A percentile compares a stretch with the other conserved stretches of the same genome.
phyloP scores from a whole-genome alignment of 2,113 vertebrate species.

The Nettapus auritus region DNA sequence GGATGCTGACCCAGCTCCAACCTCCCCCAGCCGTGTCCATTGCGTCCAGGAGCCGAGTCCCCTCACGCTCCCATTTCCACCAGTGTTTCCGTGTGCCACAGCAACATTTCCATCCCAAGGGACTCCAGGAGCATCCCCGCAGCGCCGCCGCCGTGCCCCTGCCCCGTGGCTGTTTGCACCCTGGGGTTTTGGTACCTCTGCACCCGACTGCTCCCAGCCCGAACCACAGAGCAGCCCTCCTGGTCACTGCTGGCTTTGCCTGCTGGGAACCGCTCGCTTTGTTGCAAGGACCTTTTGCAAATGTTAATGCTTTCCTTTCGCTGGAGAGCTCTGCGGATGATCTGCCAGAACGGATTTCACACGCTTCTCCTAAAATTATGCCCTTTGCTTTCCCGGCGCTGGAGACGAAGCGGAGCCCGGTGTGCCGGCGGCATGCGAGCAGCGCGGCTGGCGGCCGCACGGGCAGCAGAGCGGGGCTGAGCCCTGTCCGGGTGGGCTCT shows the following conservation, averaged over 20 bases:
- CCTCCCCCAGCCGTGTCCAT: fast-evolving
- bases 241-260: slow-evolving; percentile 24
- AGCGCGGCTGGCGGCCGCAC: neutral
- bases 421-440: neutral
- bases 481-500: neutral
- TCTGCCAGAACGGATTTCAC: slow-evolving; percentile 72
- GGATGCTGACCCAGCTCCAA: neutral
- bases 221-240: neutral
- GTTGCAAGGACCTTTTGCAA: slow-evolving; percentile 63
- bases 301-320: slow-evolving; percentile 65
- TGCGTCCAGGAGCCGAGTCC: neutral
- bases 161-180: neutral
- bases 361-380: slow-evolving; percentile 67
- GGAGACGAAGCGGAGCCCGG: neutral
- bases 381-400: slow-evolving; percentile 39
- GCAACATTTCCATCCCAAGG: neutral
- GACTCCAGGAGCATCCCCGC: neutral
- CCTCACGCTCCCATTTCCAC: neutral
- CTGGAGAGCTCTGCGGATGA: slow-evolving; percentile 53
- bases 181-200: neutral
- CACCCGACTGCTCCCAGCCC: neutral
- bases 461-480: neutral
- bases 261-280: slow-evolving; percentile 11
- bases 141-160: neutral
- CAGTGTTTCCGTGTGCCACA: neutral